Evolutionary conservation across 2,113 vertebrate species (phyloP).

Genomic region (Chionis minor): DNA sequence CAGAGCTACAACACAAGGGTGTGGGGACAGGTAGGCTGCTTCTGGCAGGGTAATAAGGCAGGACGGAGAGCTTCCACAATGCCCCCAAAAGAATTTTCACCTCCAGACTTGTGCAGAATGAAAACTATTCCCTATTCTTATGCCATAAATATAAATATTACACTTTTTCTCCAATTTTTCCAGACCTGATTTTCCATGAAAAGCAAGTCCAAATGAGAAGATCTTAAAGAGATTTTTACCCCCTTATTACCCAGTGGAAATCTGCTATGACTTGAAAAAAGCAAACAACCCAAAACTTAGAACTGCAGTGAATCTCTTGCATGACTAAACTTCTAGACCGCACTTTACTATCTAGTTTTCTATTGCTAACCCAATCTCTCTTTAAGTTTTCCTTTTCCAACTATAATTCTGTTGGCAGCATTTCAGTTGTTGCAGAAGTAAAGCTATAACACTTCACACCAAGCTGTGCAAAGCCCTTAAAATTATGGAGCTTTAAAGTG

Average conservation of each 20-base stretch:
- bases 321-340: neutral
- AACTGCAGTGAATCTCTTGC: neutral
- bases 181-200: neutral
- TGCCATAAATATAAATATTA: neutral
- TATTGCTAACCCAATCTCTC: neutral
- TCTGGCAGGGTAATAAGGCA: rapidly evolving
- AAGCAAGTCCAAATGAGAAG: neutral
- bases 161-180: neutral
- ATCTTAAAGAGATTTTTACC: neutral
- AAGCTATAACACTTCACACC: neutral
- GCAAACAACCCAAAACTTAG: rapidly evolving
- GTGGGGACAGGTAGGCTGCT: neutral
- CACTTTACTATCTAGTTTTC: neutral
- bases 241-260: neutral
- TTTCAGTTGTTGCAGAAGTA: neutral
- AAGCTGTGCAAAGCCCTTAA: neutral
- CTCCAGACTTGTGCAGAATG: neutral
- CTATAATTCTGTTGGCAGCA: neutral
- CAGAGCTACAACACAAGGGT: neutral
- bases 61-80: neutral
- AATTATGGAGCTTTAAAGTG: neutral
- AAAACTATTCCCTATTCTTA: neutral
- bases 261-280: neutral
- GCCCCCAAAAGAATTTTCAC: neutral
- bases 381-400: neutral